A percentile compares a stretch with the other conserved stretches of the same genome.
Conservation (phyloP, 1,140 invertebrate species). For the Hyphantria cunea region DNA sequence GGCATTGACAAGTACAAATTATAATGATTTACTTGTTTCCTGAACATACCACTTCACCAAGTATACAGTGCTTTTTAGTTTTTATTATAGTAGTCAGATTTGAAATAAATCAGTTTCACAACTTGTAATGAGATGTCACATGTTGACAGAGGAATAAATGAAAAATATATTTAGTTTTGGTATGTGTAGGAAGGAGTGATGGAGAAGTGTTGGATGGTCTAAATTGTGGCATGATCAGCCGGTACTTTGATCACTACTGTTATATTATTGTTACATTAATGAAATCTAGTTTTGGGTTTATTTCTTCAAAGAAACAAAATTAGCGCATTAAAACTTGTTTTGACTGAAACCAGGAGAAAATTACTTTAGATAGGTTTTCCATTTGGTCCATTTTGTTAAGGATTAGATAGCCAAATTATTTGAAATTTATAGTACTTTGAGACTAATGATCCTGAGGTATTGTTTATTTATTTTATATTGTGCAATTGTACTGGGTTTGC, state of each 20-base stretch:
- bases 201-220: slow-evolving; percentile 13
- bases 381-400: slow-evolving; percentile 43
- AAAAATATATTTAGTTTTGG: slow-evolving; percentile 20
- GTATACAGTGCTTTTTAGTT: slow-evolving; percentile 9
- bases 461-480: slow-evolving; percentile 22
- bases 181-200: slow-evolving; percentile 6
- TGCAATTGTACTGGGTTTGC: slow-evolving; percentile 17
- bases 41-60: slow-evolving; percentile 8
- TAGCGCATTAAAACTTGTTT: slow-evolving; percentile 11
- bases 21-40: slow-evolving; percentile 8
- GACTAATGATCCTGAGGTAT: slow-evolving; percentile 15
- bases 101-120: slow-evolving; percentile 7
- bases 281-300: slow-evolving; percentile 20
- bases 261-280: slow-evolving; percentile 24
- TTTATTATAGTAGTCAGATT: slow-evolving; percentile 3
- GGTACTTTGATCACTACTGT: slow-evolving; percentile 9
- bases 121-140: slow-evolving; percentile 25
- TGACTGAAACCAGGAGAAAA: slow-evolving; percentile 21
- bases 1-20: slow-evolving; percentile 26
- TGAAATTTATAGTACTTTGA: slow-evolving; percentile 26
- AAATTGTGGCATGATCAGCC: slow-evolving; percentile 4
- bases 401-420: slow-evolving; percentile 54
- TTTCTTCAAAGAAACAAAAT: slow-evolving; percentile 8
- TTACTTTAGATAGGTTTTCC: slow-evolving; percentile 36
- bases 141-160: slow-evolving; percentile 14